Base-by-base conservation (phyloP, 2,797 vertebrate species). In the Corythornis leucogaster region DNA sequence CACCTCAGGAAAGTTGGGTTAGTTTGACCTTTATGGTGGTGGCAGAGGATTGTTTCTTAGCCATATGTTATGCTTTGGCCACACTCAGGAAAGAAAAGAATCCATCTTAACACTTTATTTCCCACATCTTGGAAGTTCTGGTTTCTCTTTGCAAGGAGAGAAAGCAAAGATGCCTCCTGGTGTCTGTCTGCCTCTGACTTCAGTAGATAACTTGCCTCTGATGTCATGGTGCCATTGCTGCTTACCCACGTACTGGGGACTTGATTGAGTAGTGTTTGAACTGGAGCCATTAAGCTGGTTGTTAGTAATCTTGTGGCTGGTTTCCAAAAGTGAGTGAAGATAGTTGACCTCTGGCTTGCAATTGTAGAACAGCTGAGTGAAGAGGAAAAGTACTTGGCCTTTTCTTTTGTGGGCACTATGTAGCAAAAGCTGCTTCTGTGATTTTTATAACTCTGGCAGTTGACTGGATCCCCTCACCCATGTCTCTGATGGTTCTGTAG, bases 241-340 rank as follows among this genome's bases (percentile, higher is more conserved):
- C 80, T 54, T 92, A 21, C 86, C 88, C 88, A 43, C 61, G 9
- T 53, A 79, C 77, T 81, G 12, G 2, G 46, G 80, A 35, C 64
- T 85, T 86, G 90, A 93, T 40, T 94, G 94, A 96, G 69, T 58
- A 92, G 94, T 91, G 61, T 95, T 97, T 97, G 92, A 97, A 92
- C 78, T 33, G 80, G 62, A 90, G 94, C 96, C 87, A 92, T 97
- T 97, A 95, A 91, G 92, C 85, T 97, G 73, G 92, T 96, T 80
- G 85, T 97, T 97, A 96, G 96, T 97, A 97, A 96, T 96, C 94
- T 95, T 96, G 90, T 97, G 97, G 96, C 97, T 95, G 73, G 85
- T 91, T 75, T 97, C 96, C 95, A 97, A 70, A 93, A 96, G 75
- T 54, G 64, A 95, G 84, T 86, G 91, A 94, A 89, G 88, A 87